Conservation (phyloP, 1,140 invertebrate species). For the Bradysia coprophila region DNA sequence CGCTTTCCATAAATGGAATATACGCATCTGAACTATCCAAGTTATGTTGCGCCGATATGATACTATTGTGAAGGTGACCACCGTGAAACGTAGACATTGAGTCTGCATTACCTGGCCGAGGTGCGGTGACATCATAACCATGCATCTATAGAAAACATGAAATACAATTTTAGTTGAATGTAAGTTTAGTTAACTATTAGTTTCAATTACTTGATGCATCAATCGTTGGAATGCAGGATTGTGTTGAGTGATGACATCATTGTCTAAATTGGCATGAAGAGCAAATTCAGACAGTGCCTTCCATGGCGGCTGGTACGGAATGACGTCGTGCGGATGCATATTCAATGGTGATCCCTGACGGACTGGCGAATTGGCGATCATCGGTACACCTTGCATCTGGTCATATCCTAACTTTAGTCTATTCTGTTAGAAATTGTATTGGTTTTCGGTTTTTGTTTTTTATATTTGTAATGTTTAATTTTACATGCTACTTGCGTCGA, state of each 20-base stretch:
- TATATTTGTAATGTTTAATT: neutral
- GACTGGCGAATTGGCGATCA: constrained; percentile 90
- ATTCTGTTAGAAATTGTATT: constrained; percentile 44
- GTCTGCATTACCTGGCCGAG: constrained; percentile 29
- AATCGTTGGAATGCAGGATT: constrained; percentile 88
- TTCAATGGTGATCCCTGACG: constrained; percentile 76
- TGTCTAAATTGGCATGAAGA: constrained; percentile 78
- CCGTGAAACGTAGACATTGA: neutral
- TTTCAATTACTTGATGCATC: constrained; percentile 64
- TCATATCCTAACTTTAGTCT: constrained; percentile 81
- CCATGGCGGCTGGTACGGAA: constrained; percentile 93
- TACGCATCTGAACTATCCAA: constrained; percentile 66
- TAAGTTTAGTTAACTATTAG: constrained; percentile 1
- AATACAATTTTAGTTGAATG: constrained; percentile 1
- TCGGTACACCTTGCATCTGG: constrained; percentile 85
- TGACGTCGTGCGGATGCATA: constrained; percentile 74
- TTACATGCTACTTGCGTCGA: no score
- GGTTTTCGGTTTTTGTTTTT: no score
- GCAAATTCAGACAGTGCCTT: constrained; percentile 91
- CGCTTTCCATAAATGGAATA: constrained; percentile 76
- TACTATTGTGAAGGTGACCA: neutral
- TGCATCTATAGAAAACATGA: constrained; percentile 49
- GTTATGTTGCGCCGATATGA: neutral
- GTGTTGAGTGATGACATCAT: constrained; percentile 46
- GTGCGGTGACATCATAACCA: constrained; percentile 52